Evolutionary conservation across 2,797 vertebrate species (phyloP), one percentile per base, ranked within the genome.

Genomic region (Anguilla marmorata): DNA sequence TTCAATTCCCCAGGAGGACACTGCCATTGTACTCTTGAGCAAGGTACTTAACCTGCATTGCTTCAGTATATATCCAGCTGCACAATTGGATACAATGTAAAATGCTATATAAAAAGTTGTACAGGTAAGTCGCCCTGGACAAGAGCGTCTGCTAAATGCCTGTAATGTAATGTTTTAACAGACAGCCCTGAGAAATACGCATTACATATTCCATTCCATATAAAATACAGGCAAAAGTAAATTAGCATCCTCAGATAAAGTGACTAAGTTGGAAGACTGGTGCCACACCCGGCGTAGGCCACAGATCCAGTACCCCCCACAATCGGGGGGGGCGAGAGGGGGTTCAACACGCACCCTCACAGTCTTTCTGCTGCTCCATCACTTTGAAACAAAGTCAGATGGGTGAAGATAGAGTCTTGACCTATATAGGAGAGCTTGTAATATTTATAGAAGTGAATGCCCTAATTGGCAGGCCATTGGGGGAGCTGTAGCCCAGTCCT

Each of bases 401-500:
- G 88, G 90, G 91, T 33, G 50, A 85, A 90, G 88, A 90, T 90
- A 90, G 91, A 93, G 91, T 76, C 90, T 87, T 91, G 93, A 91
- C 93, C 93, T 90, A 93, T 87, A 92, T 93, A 93, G 89, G 79
- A 72, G 63, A 37, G 93, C 93, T 93, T 91, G 89, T 91, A 94
- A 94, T 96, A 96, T 96, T 96, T 95, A 95, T 96, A 96, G 96
- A 93, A 91, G 93, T 93, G 92, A 93, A 91, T 95, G 95, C 93
- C 95, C 96, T 96, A 95, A 96, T 96, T 96, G 95, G 94, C 90
- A 92, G 93, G 92, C 92, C 93, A 72, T 93, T 93, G 94, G 93
- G 95, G 94, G 90, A 92, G 93, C 93, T 88, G 91, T 93, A 93
- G 92, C 91, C 84, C 92, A 86, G 92, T 89, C 89, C 93, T 92